Evolutionary conservation across 37 sponge, comb jelly and placozoan genomes (phyloP).

Genomic region (Tethya wilhelma): DNA sequence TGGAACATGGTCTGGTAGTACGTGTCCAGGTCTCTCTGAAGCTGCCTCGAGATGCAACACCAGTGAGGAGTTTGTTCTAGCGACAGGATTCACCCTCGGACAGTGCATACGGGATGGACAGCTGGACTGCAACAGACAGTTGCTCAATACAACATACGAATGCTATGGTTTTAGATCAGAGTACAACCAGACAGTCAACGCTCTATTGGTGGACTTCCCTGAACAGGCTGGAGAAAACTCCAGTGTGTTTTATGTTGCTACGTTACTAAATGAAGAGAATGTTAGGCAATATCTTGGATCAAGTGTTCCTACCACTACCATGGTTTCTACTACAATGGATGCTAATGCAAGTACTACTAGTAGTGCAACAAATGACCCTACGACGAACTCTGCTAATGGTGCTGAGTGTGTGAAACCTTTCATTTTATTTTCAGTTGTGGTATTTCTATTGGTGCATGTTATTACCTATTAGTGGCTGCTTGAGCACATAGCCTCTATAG

Average conservation of each 20-base stretch:
- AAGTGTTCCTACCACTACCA: neutral
- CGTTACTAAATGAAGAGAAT: neutral
- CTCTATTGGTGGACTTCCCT: conserved; percentile 12
- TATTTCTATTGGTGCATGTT: too few relatives aligned
- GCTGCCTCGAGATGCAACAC: neutral
- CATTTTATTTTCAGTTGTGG: too few relatives aligned
- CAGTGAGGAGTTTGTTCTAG: neutral
- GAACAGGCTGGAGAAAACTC: neutral
- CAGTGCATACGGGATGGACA: neutral
- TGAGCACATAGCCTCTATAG: too few relatives aligned
- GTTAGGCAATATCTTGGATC: neutral
- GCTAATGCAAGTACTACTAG: neutral
- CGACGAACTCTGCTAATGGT: neutral
- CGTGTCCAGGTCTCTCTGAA: neutral
- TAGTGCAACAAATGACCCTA: neutral
- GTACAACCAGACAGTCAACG: conserved; percentile 5
- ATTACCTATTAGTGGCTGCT: too few relatives aligned
- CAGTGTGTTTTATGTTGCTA: neutral
- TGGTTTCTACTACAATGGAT: neutral
- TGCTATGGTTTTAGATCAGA: neutral
- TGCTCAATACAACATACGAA: neutral
- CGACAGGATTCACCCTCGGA: neutral
- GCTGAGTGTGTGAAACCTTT: neutral
- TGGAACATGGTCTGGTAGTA: neutral
- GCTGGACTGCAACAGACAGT: neutral